Evolutionary conservation across 2,888 invertebrate species (phyloP).

Genomic region (Drosophila dives): DNA sequence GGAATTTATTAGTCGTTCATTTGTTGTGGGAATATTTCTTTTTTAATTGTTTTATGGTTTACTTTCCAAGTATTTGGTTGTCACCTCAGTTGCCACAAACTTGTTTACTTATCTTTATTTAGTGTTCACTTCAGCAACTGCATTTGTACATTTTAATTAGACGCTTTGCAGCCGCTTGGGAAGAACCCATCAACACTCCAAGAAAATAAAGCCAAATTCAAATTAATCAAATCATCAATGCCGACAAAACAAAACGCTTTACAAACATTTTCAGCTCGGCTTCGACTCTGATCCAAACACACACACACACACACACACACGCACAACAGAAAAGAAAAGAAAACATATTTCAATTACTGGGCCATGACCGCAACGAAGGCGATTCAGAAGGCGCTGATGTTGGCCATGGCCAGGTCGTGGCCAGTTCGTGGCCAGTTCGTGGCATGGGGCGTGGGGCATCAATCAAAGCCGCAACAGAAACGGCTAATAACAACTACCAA

Average conservation of each 20-base stretch:
- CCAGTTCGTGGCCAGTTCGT: background rate
- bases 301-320: conserved; percentile 15
- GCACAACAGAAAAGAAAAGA: conserved; percentile 6
- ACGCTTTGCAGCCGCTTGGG: conserved; percentile 1
- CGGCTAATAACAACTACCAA: conserved; percentile 65
- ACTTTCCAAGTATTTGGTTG: conserved; percentile 71
- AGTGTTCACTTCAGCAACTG: conserved; percentile 1
- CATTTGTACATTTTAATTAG: conserved; percentile 72
- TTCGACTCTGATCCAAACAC: conserved; percentile 51
- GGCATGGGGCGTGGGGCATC: conserved; percentile 59
- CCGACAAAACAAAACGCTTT: conserved; percentile 22
- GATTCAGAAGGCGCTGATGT: conserved; percentile 53
- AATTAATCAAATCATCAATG: conserved; percentile 78
- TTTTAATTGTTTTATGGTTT: conserved; percentile 77
- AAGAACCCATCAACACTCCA: conserved; percentile 38
- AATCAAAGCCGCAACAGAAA: conserved; percentile 73
- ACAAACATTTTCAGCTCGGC: conserved; percentile 18
- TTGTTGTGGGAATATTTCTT: conserved; percentile 72
- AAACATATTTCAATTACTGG: conserved; percentile 79
- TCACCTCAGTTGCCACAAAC: conserved; percentile 41
- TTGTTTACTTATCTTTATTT: conserved; percentile 27
- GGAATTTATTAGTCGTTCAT: conserved; percentile 13
- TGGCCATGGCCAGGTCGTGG: conserved; percentile 34
- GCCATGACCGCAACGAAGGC: conserved; percentile 73
- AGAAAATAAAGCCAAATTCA: conserved; percentile 43